Conservation (phyloP, 2,888 invertebrate genomes). For the Callinectes sapidus region DNA sequence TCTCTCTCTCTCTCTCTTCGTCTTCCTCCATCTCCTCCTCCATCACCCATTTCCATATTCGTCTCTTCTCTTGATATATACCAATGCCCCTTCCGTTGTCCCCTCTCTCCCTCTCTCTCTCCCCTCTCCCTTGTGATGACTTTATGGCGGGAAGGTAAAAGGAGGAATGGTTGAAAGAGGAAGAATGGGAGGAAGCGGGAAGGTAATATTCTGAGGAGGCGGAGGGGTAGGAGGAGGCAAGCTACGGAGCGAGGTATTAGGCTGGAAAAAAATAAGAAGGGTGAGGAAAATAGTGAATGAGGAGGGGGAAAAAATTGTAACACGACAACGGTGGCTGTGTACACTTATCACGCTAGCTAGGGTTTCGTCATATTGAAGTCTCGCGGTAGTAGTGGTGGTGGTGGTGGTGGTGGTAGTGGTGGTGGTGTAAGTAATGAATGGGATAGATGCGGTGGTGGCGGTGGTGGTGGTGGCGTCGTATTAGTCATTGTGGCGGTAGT, state of each 20-base stretch:
- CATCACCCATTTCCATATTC: neutral
- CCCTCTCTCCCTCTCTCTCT: neutral
- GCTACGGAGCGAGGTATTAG: neutral
- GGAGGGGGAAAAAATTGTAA: neutral
- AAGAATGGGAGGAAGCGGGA: conserved; percentile 18
- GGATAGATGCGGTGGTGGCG: neutral
- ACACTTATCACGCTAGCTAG: neutral
- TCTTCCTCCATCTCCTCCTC: conserved; percentile 12
- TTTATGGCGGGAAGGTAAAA: conserved; percentile 33
- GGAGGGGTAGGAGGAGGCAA: neutral
- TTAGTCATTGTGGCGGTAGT: neutral
- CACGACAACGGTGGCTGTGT: neutral
- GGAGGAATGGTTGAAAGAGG: conserved; percentile 20
- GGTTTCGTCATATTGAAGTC: neutral
- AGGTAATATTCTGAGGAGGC: conserved; percentile 2
- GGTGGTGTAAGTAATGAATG: neutral
- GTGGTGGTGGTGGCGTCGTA: neutral
- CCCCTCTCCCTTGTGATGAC: neutral
- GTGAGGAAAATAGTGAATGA: neutral
- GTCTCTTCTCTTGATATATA: conserved; percentile 17
- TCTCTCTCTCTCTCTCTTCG: neutral
- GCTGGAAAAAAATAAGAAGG: conserved; percentile 2
- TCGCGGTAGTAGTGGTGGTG: neutral
- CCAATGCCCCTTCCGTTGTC: neutral
- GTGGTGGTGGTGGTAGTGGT: neutral